phyloP scores from a whole-genome alignment of 2,113 vertebrate species.

The Phoenicopterus ruber region DNA sequence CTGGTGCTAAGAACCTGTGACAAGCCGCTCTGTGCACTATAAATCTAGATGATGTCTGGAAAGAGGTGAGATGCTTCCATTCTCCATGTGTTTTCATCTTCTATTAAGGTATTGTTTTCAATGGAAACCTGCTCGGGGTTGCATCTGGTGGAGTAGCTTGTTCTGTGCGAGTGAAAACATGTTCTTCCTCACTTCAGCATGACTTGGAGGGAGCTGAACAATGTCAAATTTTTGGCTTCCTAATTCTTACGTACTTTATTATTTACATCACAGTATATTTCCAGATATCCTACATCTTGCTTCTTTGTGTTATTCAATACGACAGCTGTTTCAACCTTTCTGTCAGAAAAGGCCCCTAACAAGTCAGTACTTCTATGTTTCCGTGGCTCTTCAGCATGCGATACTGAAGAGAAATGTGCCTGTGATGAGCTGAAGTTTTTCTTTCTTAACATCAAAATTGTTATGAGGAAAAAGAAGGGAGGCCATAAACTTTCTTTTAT shows the following conservation, averaged over 20 bases:
- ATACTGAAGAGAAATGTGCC: neutral
- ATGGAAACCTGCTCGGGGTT: neutral
- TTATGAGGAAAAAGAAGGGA: conserved; percentile 5
- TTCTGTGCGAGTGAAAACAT: neutral
- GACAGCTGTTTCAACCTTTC: neutral
- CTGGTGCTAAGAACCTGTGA: neutral
- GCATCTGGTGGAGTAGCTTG: neutral
- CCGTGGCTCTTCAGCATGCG: neutral
- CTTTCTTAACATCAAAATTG: neutral
- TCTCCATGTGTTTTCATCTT: neutral
- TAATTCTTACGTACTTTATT: neutral
- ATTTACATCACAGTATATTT: neutral
- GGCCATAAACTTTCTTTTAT: conserved; percentile 42
- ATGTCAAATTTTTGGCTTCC: neutral
- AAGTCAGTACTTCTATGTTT: neutral
- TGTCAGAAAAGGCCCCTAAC: neutral
- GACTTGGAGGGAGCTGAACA: neutral
- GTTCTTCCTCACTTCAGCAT: neutral
- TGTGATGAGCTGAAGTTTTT: neutral
- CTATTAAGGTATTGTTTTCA: neutral
- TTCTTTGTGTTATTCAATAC: neutral
- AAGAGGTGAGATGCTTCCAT: neutral
- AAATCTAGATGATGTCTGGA: neutral
- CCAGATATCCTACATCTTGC: neutral
- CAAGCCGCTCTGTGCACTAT: neutral